These are phyloP conservation scores for Oncorhynchus tshawytscha DNA, from an alignment of 2,113 vertebrate genomes.

Conservation along the genomic window DNA sequence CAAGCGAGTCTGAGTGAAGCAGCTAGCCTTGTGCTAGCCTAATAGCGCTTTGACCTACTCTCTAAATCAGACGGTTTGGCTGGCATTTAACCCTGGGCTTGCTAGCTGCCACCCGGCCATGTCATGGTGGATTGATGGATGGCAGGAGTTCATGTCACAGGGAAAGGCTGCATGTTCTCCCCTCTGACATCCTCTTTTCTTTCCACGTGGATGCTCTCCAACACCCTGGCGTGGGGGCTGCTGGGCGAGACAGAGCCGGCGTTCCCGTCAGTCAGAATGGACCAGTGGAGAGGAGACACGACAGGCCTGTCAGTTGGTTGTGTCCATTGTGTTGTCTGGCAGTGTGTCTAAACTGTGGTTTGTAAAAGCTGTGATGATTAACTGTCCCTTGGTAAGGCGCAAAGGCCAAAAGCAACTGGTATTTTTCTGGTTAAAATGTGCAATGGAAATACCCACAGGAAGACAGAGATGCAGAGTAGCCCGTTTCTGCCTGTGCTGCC, in stretches of 20 bases:
- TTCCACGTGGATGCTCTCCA: conserved; percentile 52
- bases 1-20: conserved; percentile 25
- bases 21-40: conserved; percentile 12
- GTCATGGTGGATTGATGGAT: conserved; percentile 57
- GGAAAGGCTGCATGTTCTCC: conserved; percentile 58
- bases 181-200: conserved; percentile 33
- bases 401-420: conserved; percentile 68
- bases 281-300: conserved; percentile 37
- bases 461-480: conserved; percentile 33
- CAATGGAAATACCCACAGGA: conserved; percentile 64
- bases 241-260: conserved; percentile 45
- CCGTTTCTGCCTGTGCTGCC: conserved; percentile 26
- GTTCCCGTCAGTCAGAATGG: conserved; percentile 59
- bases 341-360: conserved; percentile 51
- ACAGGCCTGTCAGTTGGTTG: conserved; percentile 58
- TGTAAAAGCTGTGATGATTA: conserved; percentile 63
- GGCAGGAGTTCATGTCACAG: conserved; percentile 55
- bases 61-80: conserved; percentile 3
- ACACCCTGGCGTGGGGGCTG: conserved; percentile 3
- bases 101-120: conserved; percentile 70
- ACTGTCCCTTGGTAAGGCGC: conserved; percentile 53
- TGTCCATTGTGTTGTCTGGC: conserved; percentile 62
- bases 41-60: conserved; percentile 56
- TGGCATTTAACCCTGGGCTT: conserved; percentile 32
- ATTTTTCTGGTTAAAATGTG: conserved; percentile 64